These are phyloP conservation scores for Chaetophractus vellerosus DNA, from an alignment of 2,797 vertebrate genomes.

Conservation along the genomic window DNA sequence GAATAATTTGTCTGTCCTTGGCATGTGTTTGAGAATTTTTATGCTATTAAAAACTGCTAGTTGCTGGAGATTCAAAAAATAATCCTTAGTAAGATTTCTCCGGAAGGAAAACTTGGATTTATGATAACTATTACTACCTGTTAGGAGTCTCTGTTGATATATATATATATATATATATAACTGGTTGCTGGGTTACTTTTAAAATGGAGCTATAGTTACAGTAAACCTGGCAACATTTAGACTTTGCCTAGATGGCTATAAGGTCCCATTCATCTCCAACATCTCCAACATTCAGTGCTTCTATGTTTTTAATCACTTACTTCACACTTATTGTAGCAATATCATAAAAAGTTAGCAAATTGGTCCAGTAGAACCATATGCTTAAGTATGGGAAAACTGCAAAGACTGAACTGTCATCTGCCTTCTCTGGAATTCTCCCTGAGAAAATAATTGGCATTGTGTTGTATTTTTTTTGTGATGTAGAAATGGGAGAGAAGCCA, in stretches of 20 bases:
- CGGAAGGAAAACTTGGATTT: slow-evolving; percentile 56
- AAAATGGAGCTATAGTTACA: slow-evolving; percentile 52
- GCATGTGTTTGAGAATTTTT: slow-evolving; percentile 44
- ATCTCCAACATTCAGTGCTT: not conserved
- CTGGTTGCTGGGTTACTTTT: slow-evolving; percentile 71
- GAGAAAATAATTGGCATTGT: not conserved
- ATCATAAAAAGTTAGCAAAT: slow-evolving; percentile 26
- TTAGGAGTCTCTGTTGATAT: slow-evolving; percentile 40
- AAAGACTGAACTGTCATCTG: not conserved
- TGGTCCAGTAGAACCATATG: not conserved
- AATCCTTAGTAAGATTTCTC: slow-evolving; percentile 53
- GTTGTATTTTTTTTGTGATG: not conserved
- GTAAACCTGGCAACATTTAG: slow-evolving; percentile 1
- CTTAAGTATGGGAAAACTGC: not conserved
- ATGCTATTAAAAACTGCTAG: slow-evolving; percentile 33
- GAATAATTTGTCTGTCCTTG: not conserved
- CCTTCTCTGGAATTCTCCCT: not conserved
- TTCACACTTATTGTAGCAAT: not conserved
- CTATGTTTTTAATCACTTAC: slow-evolving; percentile 55
- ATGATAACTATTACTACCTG: not conserved
- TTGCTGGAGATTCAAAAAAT: slow-evolving; percentile 2
- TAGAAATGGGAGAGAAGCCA: not conserved
- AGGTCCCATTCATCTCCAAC: not conserved
- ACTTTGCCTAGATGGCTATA: not conserved
- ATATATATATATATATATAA: not conserved